A percentile compares a stretch with the other conserved stretches of the same genome.
These are phyloP conservation scores for Mythimna albipuncta DNA, from an alignment of 2,888 invertebrate species.

Conservation along the genomic window DNA sequence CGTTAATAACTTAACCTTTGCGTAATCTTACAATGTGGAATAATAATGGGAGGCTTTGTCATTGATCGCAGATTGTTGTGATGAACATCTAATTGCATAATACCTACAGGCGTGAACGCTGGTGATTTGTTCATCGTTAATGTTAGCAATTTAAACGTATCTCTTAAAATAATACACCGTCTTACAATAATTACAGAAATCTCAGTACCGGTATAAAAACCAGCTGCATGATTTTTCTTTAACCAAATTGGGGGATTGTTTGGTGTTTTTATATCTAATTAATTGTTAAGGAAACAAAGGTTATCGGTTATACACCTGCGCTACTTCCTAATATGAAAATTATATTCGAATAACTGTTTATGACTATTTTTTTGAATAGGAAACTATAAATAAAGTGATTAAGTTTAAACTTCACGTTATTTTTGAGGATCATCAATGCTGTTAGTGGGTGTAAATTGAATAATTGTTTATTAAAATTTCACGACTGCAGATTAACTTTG, in stretches of 20 bases:
- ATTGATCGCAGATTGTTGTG: slow-evolving; percentile 62
- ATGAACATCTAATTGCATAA: slow-evolving; percentile 62
- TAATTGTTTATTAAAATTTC: slow-evolving; percentile 17
- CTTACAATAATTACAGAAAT: slow-evolving; percentile 46
- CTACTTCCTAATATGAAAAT: slow-evolving; percentile 48
- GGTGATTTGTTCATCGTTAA: slow-evolving; percentile 58
- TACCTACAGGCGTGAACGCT: slow-evolving; percentile 58
- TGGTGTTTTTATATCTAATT: slow-evolving; percentile 29
- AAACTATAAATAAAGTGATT: slow-evolving; percentile 29
- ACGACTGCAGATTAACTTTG: slow-evolving; percentile 3
- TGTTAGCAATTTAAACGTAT: slow-evolving; percentile 59
- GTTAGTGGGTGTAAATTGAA: slow-evolving; percentile 18
- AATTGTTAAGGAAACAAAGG: slow-evolving; percentile 43
- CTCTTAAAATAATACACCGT: slow-evolving; percentile 53
- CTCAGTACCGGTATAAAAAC: slow-evolving; percentile 28
- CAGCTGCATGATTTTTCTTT: slow-evolving; percentile 20
- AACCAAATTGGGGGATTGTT: slow-evolving; percentile 29
- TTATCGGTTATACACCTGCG: slow-evolving; percentile 35
- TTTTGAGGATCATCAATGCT: slow-evolving; percentile 8
- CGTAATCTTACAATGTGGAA: slow-evolving; percentile 38
- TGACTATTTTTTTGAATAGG: slow-evolving; percentile 21
- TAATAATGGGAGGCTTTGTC: slow-evolving; percentile 53
- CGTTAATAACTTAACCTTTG: slow-evolving; percentile 42
- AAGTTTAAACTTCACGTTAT: slow-evolving; percentile 2
- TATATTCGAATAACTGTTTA: slow-evolving; percentile 27